Evolutionary conservation across 2,888 invertebrate species (phyloP), one percentile per base, ranked within the genome.

Genomic region (Glaucopsyche alexis): DNA sequence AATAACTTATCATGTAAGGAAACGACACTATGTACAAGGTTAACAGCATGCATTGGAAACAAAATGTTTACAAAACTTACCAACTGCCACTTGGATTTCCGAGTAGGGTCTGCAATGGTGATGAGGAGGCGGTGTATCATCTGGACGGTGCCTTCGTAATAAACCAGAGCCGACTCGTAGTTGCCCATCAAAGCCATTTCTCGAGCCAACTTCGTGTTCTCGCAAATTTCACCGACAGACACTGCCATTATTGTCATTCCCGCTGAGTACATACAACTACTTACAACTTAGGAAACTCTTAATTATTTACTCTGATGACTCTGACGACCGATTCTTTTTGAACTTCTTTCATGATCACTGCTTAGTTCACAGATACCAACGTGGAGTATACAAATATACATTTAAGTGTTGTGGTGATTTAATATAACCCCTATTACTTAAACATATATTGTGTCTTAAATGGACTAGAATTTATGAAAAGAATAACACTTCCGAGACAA

Each of bases 131-230:
- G 95, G 81, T 97, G 96, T 81, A 99, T 96, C 94, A 98, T 97
- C 87, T 98, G 97, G 74, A 99, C 95, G 11, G 97, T 96, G 72
- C 98, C 97, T 87, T 98, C 97, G 86, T 98, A 99, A 89, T 98
- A 98, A 74, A 98, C 97, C 79, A 96, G 95, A 40, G 99, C 97
- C 77, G 97, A 97, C 84, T 99, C 99, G 86, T 99, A 99, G 90
- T 98, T 98, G 38, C 99, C 99, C 85, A 97, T 96, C 83, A 99
- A 93, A 76, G 98, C 97, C 96, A 97, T 97, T 94, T 99, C 99
- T 83, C 99, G 94, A 74, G 98, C 99, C 89, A 98, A 91, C 91
- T 97, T 98, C 75, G 98, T 97, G 93, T 98, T 98, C 93, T 98
- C 98, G 94, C 96, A 96, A 91, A 98, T 97, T 94, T 98, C 98